These are phyloP conservation scores for Hylyphantes graminicola DNA, from an alignment of 1,140 invertebrate species.

Conservation along the genomic window DNA sequence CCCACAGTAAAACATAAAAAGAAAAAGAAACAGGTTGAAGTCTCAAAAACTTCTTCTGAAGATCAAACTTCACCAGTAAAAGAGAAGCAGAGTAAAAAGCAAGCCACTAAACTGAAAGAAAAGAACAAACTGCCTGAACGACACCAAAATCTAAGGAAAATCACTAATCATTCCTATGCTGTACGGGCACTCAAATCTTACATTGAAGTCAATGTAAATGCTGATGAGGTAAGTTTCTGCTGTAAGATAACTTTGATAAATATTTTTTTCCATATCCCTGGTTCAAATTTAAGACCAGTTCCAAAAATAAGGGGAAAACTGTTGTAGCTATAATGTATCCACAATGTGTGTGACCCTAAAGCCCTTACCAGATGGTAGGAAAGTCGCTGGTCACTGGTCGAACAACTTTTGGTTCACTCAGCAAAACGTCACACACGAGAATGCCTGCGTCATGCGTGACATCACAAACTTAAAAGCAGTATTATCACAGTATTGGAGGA, in stretches of 20 bases:
- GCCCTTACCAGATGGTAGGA: background rate
- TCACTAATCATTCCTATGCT: conserved; percentile 16
- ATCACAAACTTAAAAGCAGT: too few species aligned
- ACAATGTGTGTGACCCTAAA: background rate
- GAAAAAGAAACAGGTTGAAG: background rate
- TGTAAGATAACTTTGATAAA: background rate
- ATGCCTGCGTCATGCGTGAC: too few species aligned
- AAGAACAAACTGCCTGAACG: conserved; percentile 1
- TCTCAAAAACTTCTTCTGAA: background rate
- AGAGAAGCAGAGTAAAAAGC: background rate
- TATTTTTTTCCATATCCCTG: background rate
- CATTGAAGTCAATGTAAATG: conserved; percentile 57
- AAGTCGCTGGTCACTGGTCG: background rate
- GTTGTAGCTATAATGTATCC: background rate
- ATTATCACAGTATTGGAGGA: too few species aligned
- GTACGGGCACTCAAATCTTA: conserved; percentile 58
- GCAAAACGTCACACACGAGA: too few species aligned
- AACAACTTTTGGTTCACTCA: background rate
- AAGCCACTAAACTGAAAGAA: background rate
- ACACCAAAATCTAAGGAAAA: conserved; percentile 2
- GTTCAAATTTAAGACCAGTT: background rate
- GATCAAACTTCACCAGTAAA: background rate
- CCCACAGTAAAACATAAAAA: conserved; percentile 1
- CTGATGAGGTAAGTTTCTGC: conserved; percentile 21
- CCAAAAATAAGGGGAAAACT: background rate